Percentiles rank a stretch among this genome's conserved stretches.
phyloP scores from a whole-genome alignment of 1,140 invertebrate genomes.

The Drosophila aff. region DNA sequence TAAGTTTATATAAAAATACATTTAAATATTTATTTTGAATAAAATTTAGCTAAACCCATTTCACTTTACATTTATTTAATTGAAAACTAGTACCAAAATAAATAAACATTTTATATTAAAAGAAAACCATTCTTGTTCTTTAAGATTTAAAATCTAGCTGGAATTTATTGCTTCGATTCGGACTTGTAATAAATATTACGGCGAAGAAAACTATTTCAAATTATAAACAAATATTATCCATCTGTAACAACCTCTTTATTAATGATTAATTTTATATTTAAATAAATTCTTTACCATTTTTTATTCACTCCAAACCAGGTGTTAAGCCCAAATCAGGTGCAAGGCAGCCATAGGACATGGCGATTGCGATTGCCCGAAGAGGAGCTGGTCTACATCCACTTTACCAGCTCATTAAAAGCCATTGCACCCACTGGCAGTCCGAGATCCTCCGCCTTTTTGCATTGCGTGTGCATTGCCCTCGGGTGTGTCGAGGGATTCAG shows the following conservation, averaged over 20 bases:
- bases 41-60: too few species aligned
- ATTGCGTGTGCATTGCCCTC: slow-evolving; percentile 69
- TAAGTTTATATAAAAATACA: too few species aligned
- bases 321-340: slow-evolving; percentile 43
- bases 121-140: not conserved
- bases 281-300: not conserved
- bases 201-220: not conserved
- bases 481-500: slow-evolving; percentile 26
- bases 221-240: not conserved
- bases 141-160: not conserved
- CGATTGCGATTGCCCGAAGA: slow-evolving; percentile 28
- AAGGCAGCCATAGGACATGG: slow-evolving; percentile 23
- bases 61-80: not conserved
- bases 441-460: slow-evolving; percentile 24
- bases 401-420: slow-evolving; percentile 80
- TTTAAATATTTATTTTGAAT: too few species aligned
- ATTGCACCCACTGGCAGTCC: slow-evolving; percentile 64
- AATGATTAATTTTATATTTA: not conserved
- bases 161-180: not conserved
- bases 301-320: not conserved
- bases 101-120: not conserved
- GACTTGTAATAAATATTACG: not conserved
- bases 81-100: not conserved
- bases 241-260: fast-evolving
- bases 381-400: slow-evolving; percentile 36